phyloP scores from a whole-genome alignment of 2,888 invertebrate genomes.

The Tenthredo distinguenda region DNA sequence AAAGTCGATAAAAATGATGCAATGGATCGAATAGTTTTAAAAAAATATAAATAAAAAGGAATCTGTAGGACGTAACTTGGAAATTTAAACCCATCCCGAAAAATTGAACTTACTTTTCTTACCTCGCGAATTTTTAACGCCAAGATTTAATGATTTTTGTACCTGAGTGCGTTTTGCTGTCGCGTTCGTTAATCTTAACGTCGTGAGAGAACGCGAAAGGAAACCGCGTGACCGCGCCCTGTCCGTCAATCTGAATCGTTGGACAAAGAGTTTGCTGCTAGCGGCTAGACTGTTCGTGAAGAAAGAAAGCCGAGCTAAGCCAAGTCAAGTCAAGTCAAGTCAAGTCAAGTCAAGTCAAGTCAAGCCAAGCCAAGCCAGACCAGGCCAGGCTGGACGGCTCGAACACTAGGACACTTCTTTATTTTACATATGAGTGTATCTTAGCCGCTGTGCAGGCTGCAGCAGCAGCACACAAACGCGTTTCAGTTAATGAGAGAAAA shows the following conservation, averaged over 20 bases:
- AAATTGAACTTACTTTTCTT: not conserved
- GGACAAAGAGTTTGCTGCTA: conserved; percentile 23
- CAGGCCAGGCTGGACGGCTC: not conserved
- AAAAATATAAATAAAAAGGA: not conserved
- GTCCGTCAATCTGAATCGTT: conserved; percentile 26
- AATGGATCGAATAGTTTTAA: not conserved
- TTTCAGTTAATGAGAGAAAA: conserved; percentile 30
- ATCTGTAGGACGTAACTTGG: not conserved
- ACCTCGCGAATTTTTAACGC: not conserved
- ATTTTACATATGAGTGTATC: not conserved
- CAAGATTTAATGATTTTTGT: not conserved
- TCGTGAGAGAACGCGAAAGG: conserved; percentile 9
- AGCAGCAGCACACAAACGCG: conserved; percentile 15
- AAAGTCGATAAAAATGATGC: not conserved
- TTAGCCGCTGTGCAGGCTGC: not conserved
- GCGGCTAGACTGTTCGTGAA: not conserved
- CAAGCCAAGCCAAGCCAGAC: too few species aligned
- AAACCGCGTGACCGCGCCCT: conserved; percentile 13
- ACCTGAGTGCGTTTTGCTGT: not conserved
- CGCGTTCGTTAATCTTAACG: not conserved
- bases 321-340: too few species aligned
- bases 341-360: too few species aligned
- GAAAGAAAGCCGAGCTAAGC: not conserved
- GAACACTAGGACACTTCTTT: not conserved
- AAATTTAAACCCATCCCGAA: not conserved